Evolutionary conservation across 2,113 vertebrate species (phyloP), one percentile per base, ranked within the genome.

Genomic region (Casuarius casuarius): DNA sequence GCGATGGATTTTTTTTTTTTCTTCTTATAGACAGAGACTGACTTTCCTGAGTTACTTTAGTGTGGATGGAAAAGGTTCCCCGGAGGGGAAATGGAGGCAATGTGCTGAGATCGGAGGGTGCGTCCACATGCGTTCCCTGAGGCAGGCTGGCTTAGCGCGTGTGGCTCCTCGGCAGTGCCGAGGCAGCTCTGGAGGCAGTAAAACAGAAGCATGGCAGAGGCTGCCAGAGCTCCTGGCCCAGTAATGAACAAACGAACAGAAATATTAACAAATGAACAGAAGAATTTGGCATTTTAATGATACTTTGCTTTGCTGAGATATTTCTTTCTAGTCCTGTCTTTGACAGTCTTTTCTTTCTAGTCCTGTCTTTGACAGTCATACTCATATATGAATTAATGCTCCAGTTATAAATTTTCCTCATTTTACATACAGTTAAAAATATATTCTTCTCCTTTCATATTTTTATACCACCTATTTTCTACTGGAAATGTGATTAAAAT

Each of bases 201-300:
- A 3, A 13, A 46, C 10, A 20, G 31, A 8, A 9, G 5, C 3
- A 1, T 18, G 23, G 0, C 21, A 1, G 19, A 72, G 2, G 3
- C 8, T 54, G 4, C 42, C 2, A 21, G 0, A 2, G 10, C 2
- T 23, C 17, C 18, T 17, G 28, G 2, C 56, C 17, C 56, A 59
- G 17, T 58, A 17, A 10, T 7, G 29, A 33, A 16, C 2, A 87
- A 77, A 84, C 19, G 20, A 48, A 72, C 84, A 48, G 3, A 92
- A 44, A 1, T 79, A 26, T 33, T 56, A 59, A 12, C 2, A 91
- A 81, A 84, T 21, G 18, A 51, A 67, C 84, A 58, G 2, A 94
- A 52, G 1, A 83, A 26, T 33, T 56, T 33, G 5, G 0, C 2
- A 35, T 76, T 83, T 74, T 40, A 61, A 77, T 38, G 3, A 7